Conservation (phyloP, 2,797 vertebrate species). For the Schizopygopsis pylzovi region DNA sequence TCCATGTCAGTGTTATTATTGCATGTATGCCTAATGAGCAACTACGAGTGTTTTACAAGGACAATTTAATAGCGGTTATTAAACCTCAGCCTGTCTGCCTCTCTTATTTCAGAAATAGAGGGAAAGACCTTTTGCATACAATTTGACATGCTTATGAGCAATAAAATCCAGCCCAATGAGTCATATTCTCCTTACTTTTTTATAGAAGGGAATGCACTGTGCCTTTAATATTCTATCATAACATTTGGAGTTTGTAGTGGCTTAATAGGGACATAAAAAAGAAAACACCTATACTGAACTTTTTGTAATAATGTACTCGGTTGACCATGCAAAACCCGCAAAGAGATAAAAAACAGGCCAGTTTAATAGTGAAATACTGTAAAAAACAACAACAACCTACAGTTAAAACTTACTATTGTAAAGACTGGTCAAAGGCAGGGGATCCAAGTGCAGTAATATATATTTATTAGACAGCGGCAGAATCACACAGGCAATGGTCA, state of each 20-base stretch:
- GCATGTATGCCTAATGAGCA: constrained; percentile 45
- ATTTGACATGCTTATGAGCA: constrained; percentile 25
- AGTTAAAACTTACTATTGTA: too few species aligned
- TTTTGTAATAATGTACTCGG: background rate
- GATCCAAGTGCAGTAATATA: too few species aligned
- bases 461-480: too few species aligned
- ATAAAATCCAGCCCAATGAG: constrained; percentile 27
- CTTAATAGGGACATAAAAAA: background rate
- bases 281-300: background rate
- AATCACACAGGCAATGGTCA: too few species aligned
- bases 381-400: too few species aligned
- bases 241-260: background rate
- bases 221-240: background rate
- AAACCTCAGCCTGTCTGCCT: constrained; percentile 27
- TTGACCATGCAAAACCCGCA: background rate
- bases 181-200: constrained; percentile 34
- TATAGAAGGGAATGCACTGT: constrained; percentile 7
- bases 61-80: constrained; percentile 55
- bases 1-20: constrained; percentile 30
- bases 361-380: too few species aligned
- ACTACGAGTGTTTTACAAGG: constrained; percentile 36
- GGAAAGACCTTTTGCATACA: constrained; percentile 8
- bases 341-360: too few species aligned
- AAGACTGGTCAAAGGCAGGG: too few species aligned
- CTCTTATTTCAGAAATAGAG: constrained; percentile 21